Evolutionary conservation across 2,797 vertebrate genomes (phyloP), one percentile per base, ranked within the genome.

Genomic region (Pseudochirops cupreus): DNA sequence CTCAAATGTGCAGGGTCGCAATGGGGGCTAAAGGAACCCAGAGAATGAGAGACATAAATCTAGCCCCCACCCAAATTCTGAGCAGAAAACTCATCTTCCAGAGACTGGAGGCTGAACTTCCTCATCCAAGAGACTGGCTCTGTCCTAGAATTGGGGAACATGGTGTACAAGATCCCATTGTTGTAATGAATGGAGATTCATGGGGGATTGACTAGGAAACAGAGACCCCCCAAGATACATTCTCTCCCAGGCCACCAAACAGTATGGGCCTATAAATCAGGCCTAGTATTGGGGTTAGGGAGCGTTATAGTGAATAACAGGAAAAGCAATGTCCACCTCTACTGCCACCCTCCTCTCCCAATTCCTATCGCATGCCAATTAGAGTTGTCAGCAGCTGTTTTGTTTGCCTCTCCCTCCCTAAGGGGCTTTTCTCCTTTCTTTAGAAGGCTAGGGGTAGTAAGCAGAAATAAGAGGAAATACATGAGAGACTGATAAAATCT

Each of bases 61-160:
- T 97, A 95, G 95, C 74, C 97, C 98, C 97, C 98, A 97, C 98
- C 97, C 95, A 96, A 92, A 96, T 96, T 98, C 95, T 96, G 58
- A 67, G 98, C 57, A 95, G 90, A 97, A 95, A 74, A 94, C 52
- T 94, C 89, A 93, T 94, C 96, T 95, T 89, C 87, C 91, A 52
- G 92, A 94, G n/a, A 93, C 93, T 93, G 93, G 67, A 31, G 92
- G 11, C 54, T 92, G 50, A 91, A 50, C 92, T 97, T 96, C 89
- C 62, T 92, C 62, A 94, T 95, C 91, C 58, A 87, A 90, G 94
- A 56, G 62, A 74, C 56, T 95, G 87, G 93, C 94, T 94, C 87
- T 95, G 92, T 91, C 97, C 90, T 91, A 92, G 87, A 53, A 94
- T 46, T 46, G 53, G 14, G 24, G 29, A 91, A 95, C 82, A 67